Conservation (phyloP, 37 sponge, comb jelly and placozoan genomes). For the Spongia lamella region DNA sequence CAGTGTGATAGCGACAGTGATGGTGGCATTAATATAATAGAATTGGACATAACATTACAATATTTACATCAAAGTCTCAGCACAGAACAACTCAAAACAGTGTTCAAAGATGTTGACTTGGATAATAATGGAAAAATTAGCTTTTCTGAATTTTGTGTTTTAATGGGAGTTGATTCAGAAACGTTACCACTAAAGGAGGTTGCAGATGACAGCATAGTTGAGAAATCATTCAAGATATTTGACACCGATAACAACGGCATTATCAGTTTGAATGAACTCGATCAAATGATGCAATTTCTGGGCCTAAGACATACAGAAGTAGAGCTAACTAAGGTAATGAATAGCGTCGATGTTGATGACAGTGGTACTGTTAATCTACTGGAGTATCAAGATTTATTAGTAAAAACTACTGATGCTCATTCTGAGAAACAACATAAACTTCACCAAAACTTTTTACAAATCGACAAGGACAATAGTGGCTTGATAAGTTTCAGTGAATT, state of each 20-base stretch:
- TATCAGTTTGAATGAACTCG: slow-evolving; percentile 22
- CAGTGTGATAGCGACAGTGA: slow-evolving; percentile 77
- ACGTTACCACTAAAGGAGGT: slow-evolving; percentile 33
- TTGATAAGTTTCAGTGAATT: not conserved
- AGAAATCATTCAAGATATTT: slow-evolving; percentile 58
- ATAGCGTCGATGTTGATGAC: slow-evolving; percentile 10
- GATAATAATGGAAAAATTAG: slow-evolving; percentile 53
- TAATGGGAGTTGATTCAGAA: slow-evolving; percentile 26
- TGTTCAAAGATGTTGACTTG: slow-evolving; percentile 66
- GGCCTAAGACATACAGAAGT: slow-evolving; percentile 29
- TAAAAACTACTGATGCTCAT: not conserved
- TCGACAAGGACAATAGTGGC: slow-evolving; percentile 29
- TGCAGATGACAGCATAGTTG: slow-evolving; percentile 36
- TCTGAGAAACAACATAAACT: not conserved
- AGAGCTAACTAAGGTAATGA: slow-evolving; percentile 14
- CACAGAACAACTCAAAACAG: slow-evolving; percentile 57
- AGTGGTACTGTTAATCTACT: not conserved
- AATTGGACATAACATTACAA: slow-evolving; percentile 67
- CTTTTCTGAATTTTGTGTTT: slow-evolving; percentile 48
- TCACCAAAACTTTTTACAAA: not conserved
- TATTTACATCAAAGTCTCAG: slow-evolving; percentile 69
- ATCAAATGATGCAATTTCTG: slow-evolving; percentile 15
- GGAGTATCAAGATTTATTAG: slow-evolving; percentile 11
- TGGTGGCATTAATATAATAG: slow-evolving; percentile 64
- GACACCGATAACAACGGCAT: slow-evolving; percentile 52